Evolutionary conservation across 1,140 invertebrate species (phyloP).

Genomic region (Parasteatoda tepidariorum): DNA sequence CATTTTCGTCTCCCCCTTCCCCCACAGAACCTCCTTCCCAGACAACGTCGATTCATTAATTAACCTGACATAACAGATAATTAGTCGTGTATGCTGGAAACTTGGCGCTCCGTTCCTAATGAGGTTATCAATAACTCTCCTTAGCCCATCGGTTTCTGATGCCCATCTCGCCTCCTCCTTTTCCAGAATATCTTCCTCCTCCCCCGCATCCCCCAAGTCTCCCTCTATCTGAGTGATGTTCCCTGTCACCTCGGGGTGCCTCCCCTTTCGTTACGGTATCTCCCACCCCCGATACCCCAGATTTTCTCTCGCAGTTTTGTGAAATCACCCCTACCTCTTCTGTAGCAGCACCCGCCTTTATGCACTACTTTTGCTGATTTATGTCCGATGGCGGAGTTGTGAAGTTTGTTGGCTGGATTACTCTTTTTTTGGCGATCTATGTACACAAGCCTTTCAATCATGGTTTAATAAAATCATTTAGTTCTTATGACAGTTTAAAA

Average conservation of each 20-base stretch:
- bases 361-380: constrained; percentile 35
- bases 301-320: not conserved
- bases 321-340: not conserved
- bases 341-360: not conserved
- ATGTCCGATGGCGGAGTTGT: not conserved
- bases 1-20: constrained; percentile 16
- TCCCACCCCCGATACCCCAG: not conserved
- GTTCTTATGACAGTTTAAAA: too few relatives aligned
- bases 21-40: not conserved
- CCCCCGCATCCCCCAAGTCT: not conserved
- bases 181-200: constrained; percentile 35
- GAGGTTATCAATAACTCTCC: constrained; percentile 58
- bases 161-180: constrained; percentile 43
- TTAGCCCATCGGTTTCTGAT: constrained; percentile 52
- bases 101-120: constrained; percentile 49
- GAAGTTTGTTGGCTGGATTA: constrained; percentile 14
- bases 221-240: constrained; percentile 35
- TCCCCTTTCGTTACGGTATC: not conserved
- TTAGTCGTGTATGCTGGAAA: constrained; percentile 51
- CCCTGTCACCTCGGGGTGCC: constrained; percentile 24
- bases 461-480: not conserved
- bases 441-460: too few relatives aligned
- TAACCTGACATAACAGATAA: constrained; percentile 60
- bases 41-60: constrained; percentile 51
- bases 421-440: constrained; percentile 48